These are phyloP conservation scores for Sciurus carolinensis DNA, from an alignment of 2,797 vertebrate genomes.

Conservation along the genomic window DNA sequence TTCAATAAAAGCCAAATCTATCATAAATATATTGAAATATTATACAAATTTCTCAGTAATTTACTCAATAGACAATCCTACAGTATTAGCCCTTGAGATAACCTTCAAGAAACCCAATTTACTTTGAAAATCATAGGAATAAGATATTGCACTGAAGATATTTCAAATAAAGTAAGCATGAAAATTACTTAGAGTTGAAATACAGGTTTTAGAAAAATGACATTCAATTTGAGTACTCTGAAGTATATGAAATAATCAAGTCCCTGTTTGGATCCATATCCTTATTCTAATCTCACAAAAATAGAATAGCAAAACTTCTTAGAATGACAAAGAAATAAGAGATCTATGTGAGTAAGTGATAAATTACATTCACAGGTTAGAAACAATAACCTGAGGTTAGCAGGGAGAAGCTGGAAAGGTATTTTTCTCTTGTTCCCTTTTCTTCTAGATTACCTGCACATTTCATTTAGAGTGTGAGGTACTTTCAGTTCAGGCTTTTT, in stretches of 20 bases:
- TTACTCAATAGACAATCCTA: not conserved
- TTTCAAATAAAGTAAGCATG: slow-evolving; percentile 55
- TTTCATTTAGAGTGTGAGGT: not conserved
- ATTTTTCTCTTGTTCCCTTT: not conserved
- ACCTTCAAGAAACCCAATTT: not conserved
- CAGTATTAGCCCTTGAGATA: not conserved
- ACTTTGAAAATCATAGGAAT: slow-evolving; percentile 55
- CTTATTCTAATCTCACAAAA: slow-evolving; percentile 48
- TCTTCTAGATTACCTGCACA: not conserved
- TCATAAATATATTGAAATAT: not conserved
- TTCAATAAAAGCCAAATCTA: not conserved
- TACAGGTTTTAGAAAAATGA: not conserved
- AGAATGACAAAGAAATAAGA: not conserved
- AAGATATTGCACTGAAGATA: not conserved
- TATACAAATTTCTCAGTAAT: not conserved
- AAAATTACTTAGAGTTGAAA: slow-evolving; percentile 59
- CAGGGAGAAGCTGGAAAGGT: not conserved
- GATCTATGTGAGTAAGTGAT: not conserved
- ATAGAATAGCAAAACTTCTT: not conserved
- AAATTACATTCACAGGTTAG: not conserved
- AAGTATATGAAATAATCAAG: slow-evolving; percentile 28
- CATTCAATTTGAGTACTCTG: slow-evolving; percentile 58
- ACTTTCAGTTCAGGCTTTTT: not conserved
- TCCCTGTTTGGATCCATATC: not conserved
- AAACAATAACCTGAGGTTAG: not conserved